Conservation (phyloP, 2,797 vertebrate genomes). For the Schizopygopsis malacanthus region DNA sequence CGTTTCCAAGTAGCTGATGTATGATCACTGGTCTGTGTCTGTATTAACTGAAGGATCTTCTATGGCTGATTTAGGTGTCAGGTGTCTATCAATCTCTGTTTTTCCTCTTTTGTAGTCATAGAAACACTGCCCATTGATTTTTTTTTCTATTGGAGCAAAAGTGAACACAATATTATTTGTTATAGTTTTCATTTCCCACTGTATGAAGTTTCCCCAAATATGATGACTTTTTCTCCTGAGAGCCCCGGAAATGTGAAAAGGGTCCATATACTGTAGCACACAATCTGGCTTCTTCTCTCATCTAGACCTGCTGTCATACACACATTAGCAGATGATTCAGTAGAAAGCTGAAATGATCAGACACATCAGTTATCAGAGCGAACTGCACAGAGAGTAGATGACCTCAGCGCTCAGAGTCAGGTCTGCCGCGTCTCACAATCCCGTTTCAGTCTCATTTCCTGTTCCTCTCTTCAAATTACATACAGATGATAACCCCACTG, state of each 20-base stretch:
- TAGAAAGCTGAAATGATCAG: conserved; percentile 7
- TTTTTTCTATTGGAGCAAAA: not conserved
- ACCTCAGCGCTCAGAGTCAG: conserved; percentile 18
- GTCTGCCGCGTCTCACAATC: not conserved
- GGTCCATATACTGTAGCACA: not conserved
- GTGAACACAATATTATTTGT: not conserved
- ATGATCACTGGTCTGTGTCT: not conserved
- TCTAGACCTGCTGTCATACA: not conserved
- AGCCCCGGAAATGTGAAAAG: not conserved
- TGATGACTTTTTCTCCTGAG: too few relatives aligned
- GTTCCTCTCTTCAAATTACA: not conserved
- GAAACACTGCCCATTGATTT: not conserved
- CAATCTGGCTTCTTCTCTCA: not conserved
- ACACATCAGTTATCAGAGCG: conserved; percentile 14
- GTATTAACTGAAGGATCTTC: not conserved
- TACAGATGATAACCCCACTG: not conserved
- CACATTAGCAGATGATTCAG: not conserved
- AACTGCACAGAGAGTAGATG: conserved; percentile 18
- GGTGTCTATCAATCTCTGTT: not conserved
- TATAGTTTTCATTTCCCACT: not conserved
- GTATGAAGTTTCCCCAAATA: not conserved
- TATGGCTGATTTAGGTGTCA: not conserved
- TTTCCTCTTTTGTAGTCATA: not conserved
- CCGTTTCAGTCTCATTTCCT: not conserved
- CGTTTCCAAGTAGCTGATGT: conserved; percentile 1